A percentile compares a stretch with the other conserved stretches of the same genome.
Conservation (phyloP, 2,113 vertebrate species). For the Protobothrops mucrosquamatus region DNA sequence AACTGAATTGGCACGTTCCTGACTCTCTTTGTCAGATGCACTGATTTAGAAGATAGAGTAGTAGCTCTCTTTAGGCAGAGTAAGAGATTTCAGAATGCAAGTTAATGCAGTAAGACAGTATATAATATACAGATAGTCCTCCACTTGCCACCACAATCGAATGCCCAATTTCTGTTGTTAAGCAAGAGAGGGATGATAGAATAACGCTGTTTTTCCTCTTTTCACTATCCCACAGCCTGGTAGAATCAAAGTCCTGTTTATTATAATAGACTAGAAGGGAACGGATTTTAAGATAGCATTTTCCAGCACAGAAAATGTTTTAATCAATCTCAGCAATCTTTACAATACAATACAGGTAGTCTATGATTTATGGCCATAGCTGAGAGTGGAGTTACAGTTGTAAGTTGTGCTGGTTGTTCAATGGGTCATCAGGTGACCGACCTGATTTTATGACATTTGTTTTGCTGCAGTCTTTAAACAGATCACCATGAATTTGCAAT, state of each 20-base stretch:
- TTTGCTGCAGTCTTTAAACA: too few species aligned
- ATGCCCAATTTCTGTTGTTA: too few species aligned
- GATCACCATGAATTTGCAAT: too few species aligned
- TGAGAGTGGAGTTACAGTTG: too few species aligned
- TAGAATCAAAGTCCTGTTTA: not conserved
- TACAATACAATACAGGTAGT: too few species aligned
- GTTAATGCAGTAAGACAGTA: slow-evolving; percentile 15
- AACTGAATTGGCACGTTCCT: not conserved
- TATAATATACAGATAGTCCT: slow-evolving; percentile 16
- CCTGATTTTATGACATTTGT: too few species aligned
- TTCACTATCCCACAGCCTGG: not conserved
- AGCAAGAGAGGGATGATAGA: not conserved
- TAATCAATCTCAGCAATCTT: too few species aligned
- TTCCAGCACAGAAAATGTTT: not conserved
- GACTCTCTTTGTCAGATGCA: slow-evolving; percentile 38
- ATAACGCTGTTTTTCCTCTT: not conserved
- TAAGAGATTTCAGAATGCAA: slow-evolving; percentile 1
- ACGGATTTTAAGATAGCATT: not conserved
- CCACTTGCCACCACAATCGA: too few species aligned
- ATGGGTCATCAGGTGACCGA: too few species aligned
- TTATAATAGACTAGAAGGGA: not conserved
- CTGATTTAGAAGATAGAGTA: slow-evolving; percentile 20
- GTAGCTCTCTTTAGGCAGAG: slow-evolving; percentile 20
- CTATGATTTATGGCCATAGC: too few species aligned
- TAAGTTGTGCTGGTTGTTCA: too few species aligned